These are phyloP conservation scores for Drosophila basisetae DNA, from an alignment of 2,888 invertebrate species.

Conservation along the genomic window DNA sequence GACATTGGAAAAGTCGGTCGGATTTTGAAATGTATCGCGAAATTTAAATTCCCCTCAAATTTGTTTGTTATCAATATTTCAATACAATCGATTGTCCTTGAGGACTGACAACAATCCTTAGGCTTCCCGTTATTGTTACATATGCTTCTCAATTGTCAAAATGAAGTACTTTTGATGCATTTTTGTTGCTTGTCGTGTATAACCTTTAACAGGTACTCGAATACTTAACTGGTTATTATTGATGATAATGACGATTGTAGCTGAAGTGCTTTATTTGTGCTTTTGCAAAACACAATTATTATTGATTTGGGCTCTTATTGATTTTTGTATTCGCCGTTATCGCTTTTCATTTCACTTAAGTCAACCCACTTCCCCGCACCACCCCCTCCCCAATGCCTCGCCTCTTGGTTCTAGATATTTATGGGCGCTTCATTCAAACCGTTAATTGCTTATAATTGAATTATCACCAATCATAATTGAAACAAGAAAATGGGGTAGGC, in stretches of 20 bases:
- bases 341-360: conserved; percentile 45
- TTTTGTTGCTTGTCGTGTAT: conserved; percentile 12
- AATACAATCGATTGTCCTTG: conserved; percentile 1
- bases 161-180: conserved; percentile 15
- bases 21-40: neutral
- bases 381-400: too few species aligned
- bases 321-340: conserved; percentile 42
- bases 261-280: conserved; percentile 61
- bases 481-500: conserved; percentile 28
- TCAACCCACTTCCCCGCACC: neutral
- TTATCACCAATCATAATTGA: conserved; percentile 74
- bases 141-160: neutral
- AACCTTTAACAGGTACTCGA: conserved; percentile 30
- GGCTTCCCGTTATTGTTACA: neutral
- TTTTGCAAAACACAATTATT: conserved; percentile 52
- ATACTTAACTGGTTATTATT: conserved; percentile 5
- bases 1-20: neutral
- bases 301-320: conserved; percentile 62
- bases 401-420: conserved; percentile 33
- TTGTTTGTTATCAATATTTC: neutral
- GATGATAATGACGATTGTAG: conserved; percentile 18
- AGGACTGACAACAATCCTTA: neutral
- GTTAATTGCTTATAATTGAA: conserved; percentile 76
- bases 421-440: conserved; percentile 56
- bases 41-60: neutral